Evolutionary conservation across 2,797 vertebrate species (phyloP), one percentile per base, ranked within the genome.

Genomic region (Ficedula albicollis): DNA sequence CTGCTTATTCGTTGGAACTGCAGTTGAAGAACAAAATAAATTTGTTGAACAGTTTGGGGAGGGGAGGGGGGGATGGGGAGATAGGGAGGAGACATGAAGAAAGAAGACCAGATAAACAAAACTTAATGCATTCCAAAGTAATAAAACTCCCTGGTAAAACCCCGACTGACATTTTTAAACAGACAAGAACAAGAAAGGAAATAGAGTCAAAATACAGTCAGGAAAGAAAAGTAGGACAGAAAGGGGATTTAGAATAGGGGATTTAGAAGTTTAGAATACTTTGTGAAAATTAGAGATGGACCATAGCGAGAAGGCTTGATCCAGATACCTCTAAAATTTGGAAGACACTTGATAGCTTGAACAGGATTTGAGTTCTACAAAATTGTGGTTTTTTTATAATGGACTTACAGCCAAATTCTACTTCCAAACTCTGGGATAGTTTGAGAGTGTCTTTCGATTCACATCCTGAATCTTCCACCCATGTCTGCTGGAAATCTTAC

Each of bases 401-500:
- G 13, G 72, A 69, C 60, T 64, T 80, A n/a, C 44, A 94, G 48
- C 58, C 84, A 96, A 93, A 88, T 44, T 66, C 52, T 2, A 5
- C 51, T 91, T 92, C 51, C 85, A 95, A 54, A 67, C 23, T 74
- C 64, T 63, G 46, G 74, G 64, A 59, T 43, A 87, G 55, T 63
- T 78, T 89, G 70, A 82, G 69, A 74, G 34, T 1, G 7, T 46
- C 67, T 91, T 73, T 91, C 18, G 7, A 92, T 73, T 79, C 58
- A 70, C 5, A 8, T 63, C 46, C 66, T 73, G 48, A 73, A 88
- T 66, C 90, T 93, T 96, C 88, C 73, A 81, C 44, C 59, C 56
- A 6, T 85, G 70, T 81, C 95, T 84, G 93, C 84, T 93, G 86
- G 89, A 93, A 94, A 91, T 79, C 76, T 75, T 55, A 87, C 55